phyloP scores from a whole-genome alignment of 1,140 invertebrate genomes.

The Heliconius hewitsoni region DNA sequence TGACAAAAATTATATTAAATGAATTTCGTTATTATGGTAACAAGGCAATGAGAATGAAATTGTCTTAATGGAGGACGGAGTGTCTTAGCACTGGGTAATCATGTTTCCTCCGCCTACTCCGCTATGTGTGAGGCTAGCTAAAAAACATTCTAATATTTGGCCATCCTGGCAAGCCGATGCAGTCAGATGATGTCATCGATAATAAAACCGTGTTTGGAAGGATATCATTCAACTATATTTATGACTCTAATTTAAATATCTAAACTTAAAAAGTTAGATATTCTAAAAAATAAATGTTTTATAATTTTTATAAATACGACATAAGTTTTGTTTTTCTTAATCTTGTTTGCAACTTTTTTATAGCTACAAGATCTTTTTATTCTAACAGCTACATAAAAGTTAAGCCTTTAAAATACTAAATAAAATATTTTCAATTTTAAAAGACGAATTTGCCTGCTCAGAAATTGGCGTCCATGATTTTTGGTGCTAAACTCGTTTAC shows the following conservation, averaged over 20 bases:
- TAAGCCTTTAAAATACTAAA: too few relatives aligned
- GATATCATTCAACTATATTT: neutral
- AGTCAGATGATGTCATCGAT: conserved; percentile 27
- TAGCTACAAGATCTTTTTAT: neutral
- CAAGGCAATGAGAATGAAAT: too few relatives aligned
- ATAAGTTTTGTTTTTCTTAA: neutral
- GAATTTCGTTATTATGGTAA: too few relatives aligned
- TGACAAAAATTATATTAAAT: too few relatives aligned
- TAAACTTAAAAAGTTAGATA: neutral
- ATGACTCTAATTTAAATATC: neutral
- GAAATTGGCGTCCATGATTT: too few relatives aligned
- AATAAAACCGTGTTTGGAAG: conserved; percentile 22
- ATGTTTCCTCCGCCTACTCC: too few relatives aligned
- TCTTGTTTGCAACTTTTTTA: neutral
- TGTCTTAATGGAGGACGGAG: too few relatives aligned
- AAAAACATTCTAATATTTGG: conserved; percentile 26
- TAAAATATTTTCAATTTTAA: too few relatives aligned
- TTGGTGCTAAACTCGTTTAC: too few relatives aligned
- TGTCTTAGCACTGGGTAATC: neutral
- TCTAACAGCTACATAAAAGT: too few relatives aligned
- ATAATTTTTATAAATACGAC: neutral
- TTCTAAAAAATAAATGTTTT: neutral
- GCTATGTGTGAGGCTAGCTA: too few relatives aligned
- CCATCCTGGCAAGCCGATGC: conserved; percentile 17
- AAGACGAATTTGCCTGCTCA: too few relatives aligned